phyloP scores from a whole-genome alignment of 1,140 invertebrate genomes.

The Pseudoatta argentina region DNA sequence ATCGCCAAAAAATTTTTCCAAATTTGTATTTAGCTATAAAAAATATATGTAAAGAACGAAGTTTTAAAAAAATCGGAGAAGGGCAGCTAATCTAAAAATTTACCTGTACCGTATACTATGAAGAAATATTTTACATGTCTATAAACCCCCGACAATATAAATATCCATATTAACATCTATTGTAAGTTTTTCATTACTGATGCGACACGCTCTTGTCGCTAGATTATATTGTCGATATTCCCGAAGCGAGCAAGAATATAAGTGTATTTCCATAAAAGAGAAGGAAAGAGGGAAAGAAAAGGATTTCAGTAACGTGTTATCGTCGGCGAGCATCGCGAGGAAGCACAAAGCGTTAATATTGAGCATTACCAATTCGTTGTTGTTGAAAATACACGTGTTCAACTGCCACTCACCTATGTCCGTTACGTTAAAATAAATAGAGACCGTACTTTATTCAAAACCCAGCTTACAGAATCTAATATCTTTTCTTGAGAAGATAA shows the following conservation, averaged over 20 bases:
- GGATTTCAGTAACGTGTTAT: neutral
- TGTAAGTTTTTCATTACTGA: neutral
- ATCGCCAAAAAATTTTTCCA: no score
- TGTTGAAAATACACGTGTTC: neutral
- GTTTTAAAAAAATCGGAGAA: no score
- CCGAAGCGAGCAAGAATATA: neutral
- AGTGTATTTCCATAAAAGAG: neutral
- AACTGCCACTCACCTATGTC: neutral
- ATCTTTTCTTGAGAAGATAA: neutral
- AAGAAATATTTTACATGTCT: conserved; percentile 30
- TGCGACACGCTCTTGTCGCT: neutral
- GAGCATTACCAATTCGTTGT: neutral
- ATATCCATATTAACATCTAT: conserved; percentile 1
- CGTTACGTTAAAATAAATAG: neutral
- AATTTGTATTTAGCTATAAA: no score
- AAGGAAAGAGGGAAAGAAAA: neutral
- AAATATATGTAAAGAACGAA: no score
- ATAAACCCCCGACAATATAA: neutral
- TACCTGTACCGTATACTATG: no score
- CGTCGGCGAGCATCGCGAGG: neutral
- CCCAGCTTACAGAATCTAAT: neutral
- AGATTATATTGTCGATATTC: neutral
- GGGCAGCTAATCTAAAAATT: no score
- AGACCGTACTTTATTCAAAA: conserved; percentile 23
- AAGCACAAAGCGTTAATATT: neutral